These are phyloP conservation scores for Hypothenemus hampei DNA, from an alignment of 1,140 invertebrate genomes.

Conservation along the genomic window DNA sequence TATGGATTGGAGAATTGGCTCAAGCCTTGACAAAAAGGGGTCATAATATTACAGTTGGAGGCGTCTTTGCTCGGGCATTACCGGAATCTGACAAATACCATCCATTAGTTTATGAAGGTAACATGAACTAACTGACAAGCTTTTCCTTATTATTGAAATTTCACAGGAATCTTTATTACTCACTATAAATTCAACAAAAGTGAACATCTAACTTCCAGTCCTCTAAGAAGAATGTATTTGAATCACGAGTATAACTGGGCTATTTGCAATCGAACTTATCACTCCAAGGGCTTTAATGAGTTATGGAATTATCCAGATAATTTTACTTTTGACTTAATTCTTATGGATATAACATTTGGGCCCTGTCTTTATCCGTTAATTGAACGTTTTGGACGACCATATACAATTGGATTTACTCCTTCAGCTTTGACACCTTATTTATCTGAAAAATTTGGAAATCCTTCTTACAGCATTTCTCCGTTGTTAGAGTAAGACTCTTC, in stretches of 20 bases:
- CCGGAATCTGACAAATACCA: slow-evolving; percentile 18
- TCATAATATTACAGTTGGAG: slow-evolving; percentile 31
- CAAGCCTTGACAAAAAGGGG: slow-evolving; percentile 22
- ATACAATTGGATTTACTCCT: slow-evolving; percentile 28
- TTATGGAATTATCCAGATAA: slow-evolving; percentile 29
- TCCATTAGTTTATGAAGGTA: slow-evolving; percentile 26
- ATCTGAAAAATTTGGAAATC: slow-evolving; percentile 27
- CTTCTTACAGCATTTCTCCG: slow-evolving; percentile 18
- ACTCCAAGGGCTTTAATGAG: slow-evolving; percentile 23
- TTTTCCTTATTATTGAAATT: no score
- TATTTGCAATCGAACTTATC: slow-evolving; percentile 18
- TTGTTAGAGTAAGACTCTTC: slow-evolving; percentile 5
- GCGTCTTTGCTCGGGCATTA: slow-evolving; percentile 15
- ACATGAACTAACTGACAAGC: background rate
- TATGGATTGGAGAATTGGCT: slow-evolving; percentile 31
- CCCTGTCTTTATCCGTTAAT: slow-evolving; percentile 30
- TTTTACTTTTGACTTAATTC: slow-evolving; percentile 31
- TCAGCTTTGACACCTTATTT: slow-evolving; percentile 27
- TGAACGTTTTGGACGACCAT: slow-evolving; percentile 23
- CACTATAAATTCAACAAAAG: slow-evolving; percentile 15
- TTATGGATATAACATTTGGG: slow-evolving; percentile 27
- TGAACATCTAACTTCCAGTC: slow-evolving; percentile 2
- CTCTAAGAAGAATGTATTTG: slow-evolving; percentile 1
- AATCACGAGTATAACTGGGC: slow-evolving; percentile 12
- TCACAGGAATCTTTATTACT: slow-evolving; percentile 14